phyloP scores from a whole-genome alignment of 2,797 vertebrate species.

The Brachyrhaphis roseni region DNA sequence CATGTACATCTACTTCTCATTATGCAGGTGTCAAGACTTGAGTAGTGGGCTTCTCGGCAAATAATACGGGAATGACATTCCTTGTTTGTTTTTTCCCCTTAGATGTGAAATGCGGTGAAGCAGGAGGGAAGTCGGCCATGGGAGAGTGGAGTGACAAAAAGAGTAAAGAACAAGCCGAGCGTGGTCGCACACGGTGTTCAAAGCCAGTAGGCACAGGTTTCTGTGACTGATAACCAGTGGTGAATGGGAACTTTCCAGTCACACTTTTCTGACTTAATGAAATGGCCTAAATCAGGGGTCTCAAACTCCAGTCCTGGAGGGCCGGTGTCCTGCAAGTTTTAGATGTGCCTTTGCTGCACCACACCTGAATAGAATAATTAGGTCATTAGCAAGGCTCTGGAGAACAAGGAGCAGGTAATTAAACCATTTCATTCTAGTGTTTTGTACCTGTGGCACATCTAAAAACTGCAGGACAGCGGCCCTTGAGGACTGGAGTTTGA shows the following conservation, averaged over 20 bases:
- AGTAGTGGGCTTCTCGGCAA: constrained; percentile 65
- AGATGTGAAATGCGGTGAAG: constrained; percentile 65
- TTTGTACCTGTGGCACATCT: too few relatives aligned
- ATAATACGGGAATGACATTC: constrained; percentile 70
- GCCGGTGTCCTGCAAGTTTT: too few relatives aligned
- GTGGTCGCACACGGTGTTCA: constrained; percentile 60
- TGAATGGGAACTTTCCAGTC: constrained; percentile 59
- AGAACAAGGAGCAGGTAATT: too few relatives aligned
- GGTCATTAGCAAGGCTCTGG: too few relatives aligned
- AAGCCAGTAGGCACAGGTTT: constrained; percentile 59
- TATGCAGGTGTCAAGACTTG: constrained; percentile 72
- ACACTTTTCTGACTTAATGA: constrained; percentile 52
- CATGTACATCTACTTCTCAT: constrained; percentile 73
- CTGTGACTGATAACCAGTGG: constrained; percentile 65
- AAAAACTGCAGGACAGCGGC: too few relatives aligned
- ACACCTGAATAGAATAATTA: too few relatives aligned
- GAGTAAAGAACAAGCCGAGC: constrained; percentile 60
- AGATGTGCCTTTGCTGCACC: too few relatives aligned
- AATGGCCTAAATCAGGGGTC: constrained; percentile 40
- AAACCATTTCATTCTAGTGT: too few relatives aligned
- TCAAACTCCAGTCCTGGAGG: too few relatives aligned
- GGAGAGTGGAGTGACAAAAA: constrained; percentile 36
- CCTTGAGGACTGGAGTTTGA: too few relatives aligned
- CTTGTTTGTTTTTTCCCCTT: constrained; percentile 70
- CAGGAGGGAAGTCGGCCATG: constrained; percentile 41